Evolutionary conservation across 2,113 vertebrate species (phyloP).

Genomic region (Bolborhynchus lineola): DNA sequence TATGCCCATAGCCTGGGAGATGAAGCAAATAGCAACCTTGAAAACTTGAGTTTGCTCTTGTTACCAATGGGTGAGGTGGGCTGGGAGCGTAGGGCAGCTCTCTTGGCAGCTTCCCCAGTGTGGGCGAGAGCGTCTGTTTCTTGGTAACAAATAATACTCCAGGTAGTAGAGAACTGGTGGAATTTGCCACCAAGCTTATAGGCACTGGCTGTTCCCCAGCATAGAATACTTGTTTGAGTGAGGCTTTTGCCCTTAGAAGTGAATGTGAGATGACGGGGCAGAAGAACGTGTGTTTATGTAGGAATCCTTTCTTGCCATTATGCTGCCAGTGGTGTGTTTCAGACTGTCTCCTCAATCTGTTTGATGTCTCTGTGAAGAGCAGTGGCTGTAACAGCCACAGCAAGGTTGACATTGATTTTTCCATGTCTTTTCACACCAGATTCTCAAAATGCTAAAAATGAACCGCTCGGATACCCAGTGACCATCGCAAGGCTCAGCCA

Average conservation of each 20-base stretch:
- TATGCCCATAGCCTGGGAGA: constrained; percentile 50
- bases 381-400: background rate
- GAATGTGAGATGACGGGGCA: background rate
- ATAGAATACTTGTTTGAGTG: background rate
- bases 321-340: background rate
- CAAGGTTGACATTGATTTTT: background rate
- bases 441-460: background rate
- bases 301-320: background rate
- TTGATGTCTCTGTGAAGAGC: background rate
- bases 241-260: background rate
- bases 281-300: rapidly evolving
- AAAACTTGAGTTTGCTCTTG: constrained; percentile 24
- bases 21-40: background rate
- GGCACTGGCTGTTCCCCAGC: background rate
- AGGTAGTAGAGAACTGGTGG: background rate
- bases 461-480: background rate
- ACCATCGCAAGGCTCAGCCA: background rate
- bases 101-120: background rate
- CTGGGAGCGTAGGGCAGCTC: background rate
- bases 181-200: background rate
- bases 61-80: background rate
- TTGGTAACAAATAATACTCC: background rate
- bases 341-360: background rate
- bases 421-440: background rate
- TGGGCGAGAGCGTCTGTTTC: background rate